A percentile compares a stretch with the other conserved stretches of the same genome.
Evolutionary conservation across 2,888 invertebrate genomes (phyloP).

Genomic region (Congeria kusceri): DNA sequence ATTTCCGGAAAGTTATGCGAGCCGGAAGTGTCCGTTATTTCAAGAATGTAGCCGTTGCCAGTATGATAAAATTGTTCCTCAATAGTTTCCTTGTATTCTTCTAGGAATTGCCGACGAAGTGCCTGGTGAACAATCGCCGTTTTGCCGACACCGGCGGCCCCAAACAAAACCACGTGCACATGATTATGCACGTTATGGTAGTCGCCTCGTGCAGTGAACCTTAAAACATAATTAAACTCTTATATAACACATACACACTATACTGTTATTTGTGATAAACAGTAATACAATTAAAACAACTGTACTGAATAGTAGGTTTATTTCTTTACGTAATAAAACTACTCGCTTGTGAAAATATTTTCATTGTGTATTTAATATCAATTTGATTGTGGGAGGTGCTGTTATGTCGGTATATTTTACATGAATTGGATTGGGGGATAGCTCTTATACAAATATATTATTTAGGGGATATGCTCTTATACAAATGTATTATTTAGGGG

Average conservation of each 20-base stretch:
- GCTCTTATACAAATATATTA: too few species aligned
- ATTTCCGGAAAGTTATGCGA: constrained; percentile 85
- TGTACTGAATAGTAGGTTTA: too few species aligned
- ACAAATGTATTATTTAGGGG: too few species aligned
- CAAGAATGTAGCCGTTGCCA: constrained; percentile 74
- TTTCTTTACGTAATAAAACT: too few species aligned
- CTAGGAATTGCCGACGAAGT: constrained; percentile 79
- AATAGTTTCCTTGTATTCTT: constrained; percentile 83
- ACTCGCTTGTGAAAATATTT: too few species aligned
- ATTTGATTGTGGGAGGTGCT: too few species aligned
- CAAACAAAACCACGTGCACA: constrained; percentile 83
- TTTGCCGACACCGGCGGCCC: constrained; percentile 84
- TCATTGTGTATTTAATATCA: too few species aligned
- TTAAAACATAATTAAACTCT: background rate
- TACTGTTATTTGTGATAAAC: too few species aligned
- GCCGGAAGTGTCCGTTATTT: constrained; percentile 85
- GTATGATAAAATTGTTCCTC: constrained; percentile 84
- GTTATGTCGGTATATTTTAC: too few species aligned
- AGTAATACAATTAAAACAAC: too few species aligned
- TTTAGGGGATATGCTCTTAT: too few species aligned
- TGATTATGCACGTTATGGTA: constrained; percentile 37
- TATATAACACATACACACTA: background rate
- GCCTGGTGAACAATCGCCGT: constrained; percentile 83
- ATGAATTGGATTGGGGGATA: too few species aligned
- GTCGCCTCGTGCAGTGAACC: background rate